Percentiles rank a stretch among this genome's conserved stretches.
Conservation (phyloP, 2,888 invertebrate genomes). For the Alsophila aescularia region DNA sequence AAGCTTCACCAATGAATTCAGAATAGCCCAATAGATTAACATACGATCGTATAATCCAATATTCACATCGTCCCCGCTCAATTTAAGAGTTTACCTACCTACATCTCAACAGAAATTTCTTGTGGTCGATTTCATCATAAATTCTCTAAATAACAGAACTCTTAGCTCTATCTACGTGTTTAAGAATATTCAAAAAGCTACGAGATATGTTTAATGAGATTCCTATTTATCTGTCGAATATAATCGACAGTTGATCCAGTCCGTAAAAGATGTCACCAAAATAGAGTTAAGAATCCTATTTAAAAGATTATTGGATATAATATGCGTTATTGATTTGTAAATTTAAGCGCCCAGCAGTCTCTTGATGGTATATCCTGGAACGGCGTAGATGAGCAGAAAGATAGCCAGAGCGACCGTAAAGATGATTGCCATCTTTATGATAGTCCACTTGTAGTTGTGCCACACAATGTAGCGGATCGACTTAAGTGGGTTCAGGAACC, state of each 20-base stretch:
- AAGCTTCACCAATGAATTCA: no score
- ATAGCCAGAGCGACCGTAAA: conserved; percentile 87
- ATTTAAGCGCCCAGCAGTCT: conserved; percentile 91
- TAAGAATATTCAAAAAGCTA: no score
- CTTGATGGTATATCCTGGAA: conserved; percentile 95
- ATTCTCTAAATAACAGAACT: no score
- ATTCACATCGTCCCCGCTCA: background rate
- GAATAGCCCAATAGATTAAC: no score
- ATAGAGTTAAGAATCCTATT: background rate
- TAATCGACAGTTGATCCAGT: background rate
- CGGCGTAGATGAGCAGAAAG: conserved; percentile 91
- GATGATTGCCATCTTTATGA: conserved; percentile 88
- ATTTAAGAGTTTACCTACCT: background rate
- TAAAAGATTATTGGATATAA: background rate
- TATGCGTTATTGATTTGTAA: background rate
- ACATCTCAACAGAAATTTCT: background rate
- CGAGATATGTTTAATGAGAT: no score
- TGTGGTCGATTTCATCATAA: background rate
- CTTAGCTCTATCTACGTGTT: no score
- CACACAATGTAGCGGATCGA: conserved; percentile 96
- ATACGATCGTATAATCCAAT: background rate
- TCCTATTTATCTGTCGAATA: no score
- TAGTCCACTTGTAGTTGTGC: conserved; percentile 97
- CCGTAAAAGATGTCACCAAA: background rate
- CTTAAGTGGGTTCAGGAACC: conserved; percentile 96